Evolutionary conservation across 2,888 invertebrate species (phyloP).

Genomic region (Pseudeuparius sepicola): DNA sequence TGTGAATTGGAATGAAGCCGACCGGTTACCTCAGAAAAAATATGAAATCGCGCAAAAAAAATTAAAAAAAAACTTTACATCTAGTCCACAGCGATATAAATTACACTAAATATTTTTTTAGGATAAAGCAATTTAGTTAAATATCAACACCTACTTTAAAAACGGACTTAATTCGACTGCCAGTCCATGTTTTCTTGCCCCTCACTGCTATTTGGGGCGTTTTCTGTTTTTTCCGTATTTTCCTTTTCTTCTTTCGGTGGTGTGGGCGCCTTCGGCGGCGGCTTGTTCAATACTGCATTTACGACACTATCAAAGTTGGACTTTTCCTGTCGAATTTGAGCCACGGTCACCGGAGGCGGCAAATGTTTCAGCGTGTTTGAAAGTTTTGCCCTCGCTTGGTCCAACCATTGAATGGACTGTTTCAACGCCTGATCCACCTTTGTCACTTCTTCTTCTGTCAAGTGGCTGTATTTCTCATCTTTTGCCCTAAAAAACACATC

Average conservation of each 20-base stretch:
- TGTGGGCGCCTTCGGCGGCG: constrained; percentile 72
- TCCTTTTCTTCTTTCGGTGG: constrained; percentile 45
- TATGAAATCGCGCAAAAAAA: too few relatives aligned
- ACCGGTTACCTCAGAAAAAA: too few relatives aligned
- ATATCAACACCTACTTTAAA: too few relatives aligned
- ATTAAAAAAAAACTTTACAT: too few relatives aligned
- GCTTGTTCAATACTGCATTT: constrained; percentile 76
- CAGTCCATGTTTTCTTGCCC: constrained; percentile 29
- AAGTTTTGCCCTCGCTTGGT: constrained; percentile 59
- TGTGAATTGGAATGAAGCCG: too few relatives aligned
- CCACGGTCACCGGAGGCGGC: constrained; percentile 65
- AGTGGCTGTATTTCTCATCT: constrained; percentile 67
- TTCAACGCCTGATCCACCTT: constrained; percentile 60
- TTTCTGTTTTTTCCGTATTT: constrained; percentile 17
- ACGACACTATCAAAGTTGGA: constrained; percentile 54
- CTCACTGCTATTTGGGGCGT: constrained; percentile 18
- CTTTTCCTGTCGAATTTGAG: constrained; percentile 70
- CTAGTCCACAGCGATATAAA: too few relatives aligned
- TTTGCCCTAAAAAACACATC: constrained; percentile 42
- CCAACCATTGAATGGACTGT: constrained; percentile 73
- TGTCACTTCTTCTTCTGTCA: constrained; percentile 72
- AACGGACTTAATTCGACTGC: constrained; percentile 20
- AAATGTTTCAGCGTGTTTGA: constrained; percentile 55
- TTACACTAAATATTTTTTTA: too few relatives aligned
- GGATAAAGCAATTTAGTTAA: too few relatives aligned